These are phyloP conservation scores for rat (Rattus norvegicus) DNA, from an alignment of 2,113 vertebrate genomes.

Conservation along the genomic window DNA sequence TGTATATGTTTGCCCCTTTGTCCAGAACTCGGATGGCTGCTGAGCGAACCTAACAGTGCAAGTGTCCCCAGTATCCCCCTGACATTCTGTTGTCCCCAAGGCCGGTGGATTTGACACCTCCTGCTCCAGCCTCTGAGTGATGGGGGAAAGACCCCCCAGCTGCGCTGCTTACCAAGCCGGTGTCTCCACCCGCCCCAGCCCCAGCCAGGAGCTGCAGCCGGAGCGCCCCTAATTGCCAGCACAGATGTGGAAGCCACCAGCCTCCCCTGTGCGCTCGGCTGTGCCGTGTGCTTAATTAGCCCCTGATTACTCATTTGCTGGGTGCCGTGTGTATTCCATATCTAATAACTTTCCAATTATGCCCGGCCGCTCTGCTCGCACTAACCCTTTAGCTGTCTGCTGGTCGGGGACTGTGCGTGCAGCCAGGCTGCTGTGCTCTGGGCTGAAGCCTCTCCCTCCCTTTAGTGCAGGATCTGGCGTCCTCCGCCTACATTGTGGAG, in stretches of 20 bases:
- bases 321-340: slow-evolving; percentile 79
- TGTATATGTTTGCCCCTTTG: rapidly evolving
- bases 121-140: neutral
- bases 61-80: neutral
- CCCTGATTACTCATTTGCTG: slow-evolving; percentile 81
- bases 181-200: neutral
- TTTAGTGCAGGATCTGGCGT: neutral
- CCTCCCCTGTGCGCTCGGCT: slow-evolving; percentile 49
- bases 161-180: rapidly evolving
- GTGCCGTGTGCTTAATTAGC: slow-evolving; percentile 74
- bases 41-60: neutral
- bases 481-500: neutral
- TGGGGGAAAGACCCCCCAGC: neutral
- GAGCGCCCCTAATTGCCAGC: slow-evolving; percentile 73
- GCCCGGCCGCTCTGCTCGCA: slow-evolving; percentile 4
- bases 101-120: neutral
- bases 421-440: neutral
- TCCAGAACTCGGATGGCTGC: rapidly evolving
- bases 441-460: neutral
- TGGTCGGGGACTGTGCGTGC: neutral
- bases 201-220: neutral
- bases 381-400: slow-evolving; percentile 64
- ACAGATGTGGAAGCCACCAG: slow-evolving; percentile 74
- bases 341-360: slow-evolving; percentile 82
- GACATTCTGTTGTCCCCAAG: neutral